Evolutionary conservation across 2,113 vertebrate genomes (phyloP).

Genomic region (Myodes glareolus): DNA sequence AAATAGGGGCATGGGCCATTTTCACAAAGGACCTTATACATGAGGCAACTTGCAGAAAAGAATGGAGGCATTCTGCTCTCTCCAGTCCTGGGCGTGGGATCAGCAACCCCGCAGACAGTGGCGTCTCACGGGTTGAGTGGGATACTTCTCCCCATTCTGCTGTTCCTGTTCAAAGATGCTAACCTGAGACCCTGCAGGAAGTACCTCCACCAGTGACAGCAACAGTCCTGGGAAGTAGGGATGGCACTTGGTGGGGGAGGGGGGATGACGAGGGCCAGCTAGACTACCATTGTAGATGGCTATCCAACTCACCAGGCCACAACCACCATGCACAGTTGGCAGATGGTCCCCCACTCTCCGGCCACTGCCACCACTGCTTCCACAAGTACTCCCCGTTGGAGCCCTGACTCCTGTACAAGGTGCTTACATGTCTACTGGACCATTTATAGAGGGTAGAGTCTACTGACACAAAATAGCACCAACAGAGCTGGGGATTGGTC

Average conservation of each 20-base stretch:
- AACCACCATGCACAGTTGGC: not conserved
- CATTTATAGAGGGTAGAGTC: not conserved
- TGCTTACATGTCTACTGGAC: not conserved
- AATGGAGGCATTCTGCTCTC: not conserved
- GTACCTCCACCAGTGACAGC: not conserved
- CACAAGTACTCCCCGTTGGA: not conserved
- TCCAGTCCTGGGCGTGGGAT: rapidly evolving
- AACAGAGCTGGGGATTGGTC: not conserved
- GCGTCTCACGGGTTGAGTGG: not conserved
- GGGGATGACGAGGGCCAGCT: rapidly evolving
- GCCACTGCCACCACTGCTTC: not conserved
- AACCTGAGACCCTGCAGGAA: not conserved
- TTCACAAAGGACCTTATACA: not conserved
- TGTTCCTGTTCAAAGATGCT: not conserved
- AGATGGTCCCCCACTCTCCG: not conserved
- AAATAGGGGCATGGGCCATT: not conserved
- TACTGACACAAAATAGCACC: not conserved
- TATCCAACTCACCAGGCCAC: not conserved
- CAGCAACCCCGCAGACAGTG: not conserved
- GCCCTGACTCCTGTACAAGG: not conserved
- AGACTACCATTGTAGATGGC: too few species aligned
- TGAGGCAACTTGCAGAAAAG: not conserved
- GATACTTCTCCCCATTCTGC: not conserved
- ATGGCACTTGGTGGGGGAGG: not conserved
- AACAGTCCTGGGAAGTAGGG: not conserved